Conservation (phyloP, 2,888 invertebrate species). For the Ornithoptera priamus region DNA sequence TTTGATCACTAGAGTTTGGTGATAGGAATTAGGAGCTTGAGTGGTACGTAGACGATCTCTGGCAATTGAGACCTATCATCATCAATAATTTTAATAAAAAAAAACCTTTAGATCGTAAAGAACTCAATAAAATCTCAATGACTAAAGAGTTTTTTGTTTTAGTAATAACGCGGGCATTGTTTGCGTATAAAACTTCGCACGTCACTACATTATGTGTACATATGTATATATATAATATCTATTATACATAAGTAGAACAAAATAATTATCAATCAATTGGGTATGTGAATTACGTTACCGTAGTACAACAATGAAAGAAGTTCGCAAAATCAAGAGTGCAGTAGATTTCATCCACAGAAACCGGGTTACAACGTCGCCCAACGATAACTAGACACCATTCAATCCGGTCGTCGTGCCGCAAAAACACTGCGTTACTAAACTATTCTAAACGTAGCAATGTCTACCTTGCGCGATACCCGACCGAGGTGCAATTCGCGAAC, state of each 20-base stretch:
- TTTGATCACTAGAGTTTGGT: too few relatives aligned
- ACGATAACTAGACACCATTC: conserved; percentile 17
- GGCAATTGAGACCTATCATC: too few relatives aligned
- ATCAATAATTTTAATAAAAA: too few relatives aligned
- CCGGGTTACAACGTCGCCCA: conserved; percentile 16
- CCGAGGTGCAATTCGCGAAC: conserved; percentile 25
- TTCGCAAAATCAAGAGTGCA: conserved; percentile 16
- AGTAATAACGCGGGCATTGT: too few relatives aligned
- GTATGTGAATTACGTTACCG: conserved; percentile 22
- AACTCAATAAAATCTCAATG: too few relatives aligned
- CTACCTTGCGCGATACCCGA: conserved; percentile 13
- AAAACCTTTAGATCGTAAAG: too few relatives aligned
- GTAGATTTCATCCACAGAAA: conserved; percentile 12
- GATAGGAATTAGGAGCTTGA: too few relatives aligned
- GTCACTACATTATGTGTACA: too few relatives aligned
- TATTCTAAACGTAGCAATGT: conserved; percentile 13
- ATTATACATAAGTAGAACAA: not conserved
- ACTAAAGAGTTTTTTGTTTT: too few relatives aligned
- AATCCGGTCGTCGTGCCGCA: conserved; percentile 5
- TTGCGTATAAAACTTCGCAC: too few relatives aligned
- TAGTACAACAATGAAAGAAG: conserved; percentile 24
- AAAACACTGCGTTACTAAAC: conserved; percentile 14
- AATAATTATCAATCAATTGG: not conserved
- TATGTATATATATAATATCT: too few relatives aligned
- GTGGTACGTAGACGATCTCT: too few relatives aligned